phyloP scores from a whole-genome alignment of 2,113 vertebrate species.

The Microtus montanus region DNA sequence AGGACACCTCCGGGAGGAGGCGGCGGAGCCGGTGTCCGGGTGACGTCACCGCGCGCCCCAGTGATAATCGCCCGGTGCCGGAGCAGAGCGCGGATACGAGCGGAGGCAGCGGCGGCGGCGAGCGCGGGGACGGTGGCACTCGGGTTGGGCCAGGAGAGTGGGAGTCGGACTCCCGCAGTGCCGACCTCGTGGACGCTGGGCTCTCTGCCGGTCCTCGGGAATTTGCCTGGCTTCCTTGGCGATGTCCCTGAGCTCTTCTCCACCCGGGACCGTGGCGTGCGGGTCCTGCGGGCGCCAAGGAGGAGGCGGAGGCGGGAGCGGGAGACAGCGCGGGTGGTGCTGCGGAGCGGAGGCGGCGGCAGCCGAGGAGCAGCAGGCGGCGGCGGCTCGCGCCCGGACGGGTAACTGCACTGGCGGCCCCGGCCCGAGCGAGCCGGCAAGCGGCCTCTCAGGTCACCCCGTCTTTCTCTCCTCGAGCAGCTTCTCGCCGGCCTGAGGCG shows the following conservation, averaged over 20 bases:
- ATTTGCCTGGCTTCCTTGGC: background rate
- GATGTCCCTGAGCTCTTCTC: constrained; percentile 1
- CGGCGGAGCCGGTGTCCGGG: constrained; percentile 94
- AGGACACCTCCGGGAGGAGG: constrained; percentile 99
- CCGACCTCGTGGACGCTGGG: background rate
- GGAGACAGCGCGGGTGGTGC: constrained; percentile 33
- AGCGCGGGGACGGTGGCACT: constrained; percentile 45
- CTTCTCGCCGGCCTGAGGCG: background rate
- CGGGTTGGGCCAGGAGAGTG: background rate
- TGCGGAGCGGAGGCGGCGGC: constrained; percentile 46
- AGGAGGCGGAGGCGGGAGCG: constrained; percentile 35
- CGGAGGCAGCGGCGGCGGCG: constrained; percentile 83
- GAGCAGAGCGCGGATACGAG: constrained; percentile 96
- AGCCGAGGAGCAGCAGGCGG: constrained; percentile 39
- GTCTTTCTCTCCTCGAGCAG: background rate
- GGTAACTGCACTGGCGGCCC: constrained; percentile 73
- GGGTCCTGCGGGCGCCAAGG: constrained; percentile 21
- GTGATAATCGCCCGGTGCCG: constrained; percentile 98
- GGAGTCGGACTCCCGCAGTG: background rate
- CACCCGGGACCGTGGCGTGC: background rate
- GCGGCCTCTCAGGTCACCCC: constrained; percentile 24
- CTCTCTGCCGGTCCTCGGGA: background rate
- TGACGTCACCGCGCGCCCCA: constrained; percentile 99
- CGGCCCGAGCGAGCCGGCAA: background rate
- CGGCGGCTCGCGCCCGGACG: constrained; percentile 57